Evolutionary conservation across 2,888 invertebrate species (phyloP).

Genomic region (Parnassius orleans): DNA sequence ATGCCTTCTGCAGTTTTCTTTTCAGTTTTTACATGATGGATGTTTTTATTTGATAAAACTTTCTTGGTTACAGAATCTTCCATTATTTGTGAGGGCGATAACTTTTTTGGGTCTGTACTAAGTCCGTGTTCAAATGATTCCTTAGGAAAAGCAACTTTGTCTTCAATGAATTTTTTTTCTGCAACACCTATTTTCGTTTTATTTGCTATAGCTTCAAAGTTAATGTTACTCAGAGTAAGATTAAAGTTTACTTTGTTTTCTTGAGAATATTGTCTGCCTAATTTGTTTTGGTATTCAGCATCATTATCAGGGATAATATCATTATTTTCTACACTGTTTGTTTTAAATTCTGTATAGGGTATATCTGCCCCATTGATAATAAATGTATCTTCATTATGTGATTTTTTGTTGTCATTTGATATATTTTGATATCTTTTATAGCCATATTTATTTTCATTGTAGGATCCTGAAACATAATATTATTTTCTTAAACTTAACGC

Average conservation of each 20-base stretch:
- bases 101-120: background rate
- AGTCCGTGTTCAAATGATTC: background rate
- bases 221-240: background rate
- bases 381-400: background rate
- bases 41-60: background rate
- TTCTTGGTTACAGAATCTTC: background rate
- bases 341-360: background rate
- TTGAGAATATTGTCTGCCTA: too few relatives aligned
- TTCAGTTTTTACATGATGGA: background rate
- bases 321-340: background rate
- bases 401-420: background rate
- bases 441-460: conserved; percentile 64
- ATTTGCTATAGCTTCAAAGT: background rate
- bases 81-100: background rate
- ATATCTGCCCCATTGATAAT: background rate
- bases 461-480: conserved; percentile 48
- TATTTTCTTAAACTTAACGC: too few relatives aligned
- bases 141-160: background rate
- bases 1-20: background rate
- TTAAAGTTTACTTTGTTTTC: background rate
- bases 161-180: background rate
- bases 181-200: background rate
- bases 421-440: conserved; percentile 47
- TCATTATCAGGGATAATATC: background rate
- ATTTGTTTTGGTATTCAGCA: too few relatives aligned